Base-by-base conservation (phyloP, 2,888 invertebrate species). In the Diadegma fenestrale region DNA sequence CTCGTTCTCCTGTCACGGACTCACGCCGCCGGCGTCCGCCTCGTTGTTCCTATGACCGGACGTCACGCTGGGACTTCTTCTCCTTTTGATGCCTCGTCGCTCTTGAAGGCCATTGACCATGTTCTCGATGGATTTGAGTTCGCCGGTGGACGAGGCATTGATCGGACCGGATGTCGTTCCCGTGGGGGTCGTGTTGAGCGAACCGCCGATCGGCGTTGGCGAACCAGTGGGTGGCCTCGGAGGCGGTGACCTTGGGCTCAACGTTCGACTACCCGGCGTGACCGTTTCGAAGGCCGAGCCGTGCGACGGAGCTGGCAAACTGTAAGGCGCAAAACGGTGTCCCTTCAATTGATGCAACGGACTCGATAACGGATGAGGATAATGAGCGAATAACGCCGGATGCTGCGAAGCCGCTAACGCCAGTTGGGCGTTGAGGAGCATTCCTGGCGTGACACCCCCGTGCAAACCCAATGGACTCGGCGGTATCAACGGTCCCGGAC, bases 61-160 rank as follows among this genome's bases (percentile, higher is more conserved):
- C 71, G 92, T 92, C 43, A 92, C 61, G 48, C 92, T 92, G 6
- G 93, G 90, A 54, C 91, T 91, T 66, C 92, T 96, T 94, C 97
- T 97, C 89, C 98, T 97, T 94, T 98, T 88, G 3, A 86, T 54
- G 30, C 69, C 82, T 19, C 89, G 96, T 94, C 97, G 97, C 89
- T 98, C 97, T 94, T 99, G 98, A 87, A 99, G 95, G 19, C 98
- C 99, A 94, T 98, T 99, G 89, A 99, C 98, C 99, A 99, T 99
- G 94, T 98, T 98, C 95, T 99, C 99, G 95, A 99, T 99, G 94
- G 97, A 98, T 94, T 98, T 98, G 89, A 99, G 96, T 94, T 99
- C 98, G 86, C 96, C 97, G 63, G 97, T 96, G 51, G 96, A 95
- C 87, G 95, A 95, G 87, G 96, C 96, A 8, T 88, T 82, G 76